phyloP scores from a whole-genome alignment of 2,113 vertebrate genomes.

The Miniopterus natalensis region DNA sequence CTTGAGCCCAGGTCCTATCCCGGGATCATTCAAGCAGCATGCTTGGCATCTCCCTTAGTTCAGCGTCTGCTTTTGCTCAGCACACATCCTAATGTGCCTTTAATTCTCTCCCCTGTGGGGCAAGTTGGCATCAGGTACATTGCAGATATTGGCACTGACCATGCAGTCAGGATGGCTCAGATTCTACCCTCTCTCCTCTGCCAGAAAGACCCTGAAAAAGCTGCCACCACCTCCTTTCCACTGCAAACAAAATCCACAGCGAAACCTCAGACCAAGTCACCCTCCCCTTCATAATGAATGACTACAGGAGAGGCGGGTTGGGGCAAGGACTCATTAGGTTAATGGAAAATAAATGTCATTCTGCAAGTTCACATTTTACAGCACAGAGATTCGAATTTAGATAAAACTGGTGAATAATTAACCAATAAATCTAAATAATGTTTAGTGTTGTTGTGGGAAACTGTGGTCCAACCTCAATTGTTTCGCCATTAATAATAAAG shows the following conservation, averaged over 20 bases:
- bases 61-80: background rate
- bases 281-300: slow-evolving; percentile 14
- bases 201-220: background rate
- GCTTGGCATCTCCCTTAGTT: background rate
- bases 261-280: background rate
- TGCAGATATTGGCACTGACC: background rate
- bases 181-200: too few species aligned
- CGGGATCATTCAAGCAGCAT: rapidly evolving
- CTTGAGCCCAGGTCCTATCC: background rate
- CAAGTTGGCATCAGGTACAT: background rate
- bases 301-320: background rate
- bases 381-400: slow-evolving; percentile 68
- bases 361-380: slow-evolving; percentile 32
- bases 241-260: background rate
- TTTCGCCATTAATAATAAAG: slow-evolving; percentile 17
- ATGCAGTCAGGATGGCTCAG: background rate
- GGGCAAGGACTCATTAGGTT: slow-evolving; percentile 62
- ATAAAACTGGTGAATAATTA: slow-evolving; percentile 74
- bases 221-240: background rate
- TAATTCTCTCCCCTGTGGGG: too few species aligned
- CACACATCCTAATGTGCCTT: background rate
- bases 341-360: slow-evolving; percentile 75
- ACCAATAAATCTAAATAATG: slow-evolving; percentile 63
- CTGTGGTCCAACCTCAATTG: background rate
- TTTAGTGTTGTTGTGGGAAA: slow-evolving; percentile 52